Conservation (phyloP, 2,888 invertebrate species). For the Synanthedon andrenaeformis region DNA sequence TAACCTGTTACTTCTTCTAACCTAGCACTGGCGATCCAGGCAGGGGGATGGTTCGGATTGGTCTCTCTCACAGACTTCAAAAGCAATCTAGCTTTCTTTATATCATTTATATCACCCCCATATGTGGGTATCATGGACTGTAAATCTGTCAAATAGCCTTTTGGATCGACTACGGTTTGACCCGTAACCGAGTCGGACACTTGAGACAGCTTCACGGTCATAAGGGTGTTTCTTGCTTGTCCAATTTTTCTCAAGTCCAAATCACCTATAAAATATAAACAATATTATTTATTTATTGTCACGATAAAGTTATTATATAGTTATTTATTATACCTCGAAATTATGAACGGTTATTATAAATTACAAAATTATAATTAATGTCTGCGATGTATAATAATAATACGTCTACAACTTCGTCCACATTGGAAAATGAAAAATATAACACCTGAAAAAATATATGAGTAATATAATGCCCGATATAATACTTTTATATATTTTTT, state of each 20-base stretch:
- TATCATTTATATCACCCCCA: slow-evolving; percentile 97
- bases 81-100: slow-evolving; percentile 94
- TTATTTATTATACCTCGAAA: not conserved
- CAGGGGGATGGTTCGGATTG: slow-evolving; percentile 99
- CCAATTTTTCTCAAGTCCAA: slow-evolving; percentile 98
- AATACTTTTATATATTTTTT: too few relatives aligned
- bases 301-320: not conserved
- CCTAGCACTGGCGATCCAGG: slow-evolving; percentile 99
- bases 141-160: slow-evolving; percentile 98
- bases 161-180: slow-evolving; percentile 99
- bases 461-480: too few relatives aligned
- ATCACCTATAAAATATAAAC: slow-evolving; percentile 69
- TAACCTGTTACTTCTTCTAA: slow-evolving; percentile 97
- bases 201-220: slow-evolving; percentile 98
- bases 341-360: not conserved
- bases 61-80: slow-evolving; percentile 97
- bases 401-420: too few relatives aligned
- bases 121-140: slow-evolving; percentile 99
- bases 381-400: too few relatives aligned
- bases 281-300: not conserved
- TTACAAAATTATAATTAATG: too few relatives aligned
- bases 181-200: slow-evolving; percentile 98
- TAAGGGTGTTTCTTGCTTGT: slow-evolving; percentile 97
- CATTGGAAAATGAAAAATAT: too few relatives aligned
- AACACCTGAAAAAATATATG: too few relatives aligned